phyloP scores from a whole-genome alignment of 2,888 invertebrate genomes.

The Thymelicus lineola region DNA sequence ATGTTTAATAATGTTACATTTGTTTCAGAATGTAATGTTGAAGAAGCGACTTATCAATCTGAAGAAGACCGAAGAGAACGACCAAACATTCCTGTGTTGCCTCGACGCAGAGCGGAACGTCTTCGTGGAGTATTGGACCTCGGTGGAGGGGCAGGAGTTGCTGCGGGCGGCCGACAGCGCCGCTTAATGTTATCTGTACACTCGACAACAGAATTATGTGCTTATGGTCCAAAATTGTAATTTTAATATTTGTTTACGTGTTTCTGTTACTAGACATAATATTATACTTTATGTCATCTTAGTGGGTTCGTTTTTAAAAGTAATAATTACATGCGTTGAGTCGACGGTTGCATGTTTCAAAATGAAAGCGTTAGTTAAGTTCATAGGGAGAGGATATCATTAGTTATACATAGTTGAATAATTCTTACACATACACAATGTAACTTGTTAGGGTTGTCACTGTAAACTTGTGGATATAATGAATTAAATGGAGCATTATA shows the following conservation, averaged over 20 bases:
- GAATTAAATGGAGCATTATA: conserved; percentile 6
- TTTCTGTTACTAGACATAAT: not conserved
- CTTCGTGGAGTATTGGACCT: conserved; percentile 90
- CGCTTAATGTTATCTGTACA: conserved; percentile 40
- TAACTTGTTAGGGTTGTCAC: conserved; percentile 9
- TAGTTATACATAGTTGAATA: conserved; percentile 20
- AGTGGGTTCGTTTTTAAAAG: not conserved
- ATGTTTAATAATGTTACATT: conserved; percentile 39
- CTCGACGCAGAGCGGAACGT: conserved; percentile 88
- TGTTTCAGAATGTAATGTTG: conserved; percentile 86
- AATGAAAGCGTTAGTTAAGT: conserved; percentile 20
- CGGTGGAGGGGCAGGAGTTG: conserved; percentile 87
- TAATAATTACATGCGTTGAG: not conserved
- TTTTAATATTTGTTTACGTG: not conserved
- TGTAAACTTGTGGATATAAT: conserved; percentile 20
- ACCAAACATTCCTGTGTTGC: conserved; percentile 86
- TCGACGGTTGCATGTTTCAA: conserved; percentile 14
- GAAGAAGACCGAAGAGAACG: conserved; percentile 82
- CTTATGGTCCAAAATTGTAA: conserved; percentile 18
- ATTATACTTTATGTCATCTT: conserved; percentile 1
- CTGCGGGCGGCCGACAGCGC: conserved; percentile 53
- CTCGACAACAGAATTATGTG: not conserved
- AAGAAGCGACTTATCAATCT: conserved; percentile 73
- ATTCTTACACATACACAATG: not conserved
- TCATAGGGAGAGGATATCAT: conserved; percentile 32